Percentiles rank a stretch among this genome's conserved stretches.
Conservation (phyloP, 1,140 invertebrate species). For the Drosophila chauvacae region DNA sequence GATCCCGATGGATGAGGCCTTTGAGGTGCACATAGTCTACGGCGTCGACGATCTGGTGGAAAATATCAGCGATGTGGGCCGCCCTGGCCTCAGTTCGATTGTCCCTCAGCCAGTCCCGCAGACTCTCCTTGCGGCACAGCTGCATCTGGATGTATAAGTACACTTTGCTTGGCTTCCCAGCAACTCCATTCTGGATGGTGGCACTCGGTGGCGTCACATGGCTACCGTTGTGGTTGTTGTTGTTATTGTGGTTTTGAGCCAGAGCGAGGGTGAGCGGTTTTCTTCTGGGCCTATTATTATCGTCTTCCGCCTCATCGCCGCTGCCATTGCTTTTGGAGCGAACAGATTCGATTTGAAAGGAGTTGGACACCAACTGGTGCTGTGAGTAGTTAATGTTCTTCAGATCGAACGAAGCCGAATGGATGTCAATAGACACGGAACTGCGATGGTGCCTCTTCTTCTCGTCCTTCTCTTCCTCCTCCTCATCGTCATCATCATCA, state of each 20-base stretch:
- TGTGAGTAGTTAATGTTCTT: conserved; percentile 75
- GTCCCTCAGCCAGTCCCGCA: conserved; percentile 94
- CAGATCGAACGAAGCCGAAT: conserved; percentile 74
- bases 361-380: conserved; percentile 75
- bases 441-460: conserved; percentile 28
- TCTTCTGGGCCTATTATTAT: conserved; percentile 20
- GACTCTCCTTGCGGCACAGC: conserved; percentile 93
- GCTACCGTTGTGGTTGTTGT: conserved; percentile 29
- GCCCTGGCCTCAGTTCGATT: conserved; percentile 81
- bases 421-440: conserved; percentile 77
- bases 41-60: conserved; percentile 96
- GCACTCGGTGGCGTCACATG: conserved; percentile 42
- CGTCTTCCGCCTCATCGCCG: conserved; percentile 43
- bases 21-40: conserved; percentile 97
- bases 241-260: conserved; percentile 50
- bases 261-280: conserved; percentile 62
- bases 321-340: conserved; percentile 59
- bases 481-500: conserved; percentile 15
- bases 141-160: conserved; percentile 99
- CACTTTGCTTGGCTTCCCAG: conserved; percentile 85
- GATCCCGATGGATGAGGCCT: conserved; percentile 96
- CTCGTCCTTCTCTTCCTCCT: conserved; percentile 5
- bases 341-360: conserved; percentile 83
- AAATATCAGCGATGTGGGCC: conserved; percentile 89
- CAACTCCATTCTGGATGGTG: conserved; percentile 34